Percentiles rank a stretch among this genome's conserved stretches.
Evolutionary conservation across 2,113 vertebrate genomes (phyloP).

Genomic region (Talpa occidentalis): DNA sequence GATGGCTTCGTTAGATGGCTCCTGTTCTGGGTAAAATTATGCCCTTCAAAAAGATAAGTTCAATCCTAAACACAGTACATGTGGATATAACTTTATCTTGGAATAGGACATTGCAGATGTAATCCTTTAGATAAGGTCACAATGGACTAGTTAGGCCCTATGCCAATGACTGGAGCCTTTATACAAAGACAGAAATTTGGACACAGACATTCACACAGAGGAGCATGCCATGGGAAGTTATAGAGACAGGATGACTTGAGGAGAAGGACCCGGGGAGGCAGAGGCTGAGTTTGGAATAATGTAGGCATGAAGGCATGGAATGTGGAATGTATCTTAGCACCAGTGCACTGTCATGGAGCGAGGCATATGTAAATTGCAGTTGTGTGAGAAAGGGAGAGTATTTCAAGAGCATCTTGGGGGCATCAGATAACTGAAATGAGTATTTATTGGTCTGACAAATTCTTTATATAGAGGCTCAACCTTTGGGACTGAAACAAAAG

Average conservation of each 20-base stretch:
- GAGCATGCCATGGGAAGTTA: neutral
- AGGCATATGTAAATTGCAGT: neutral
- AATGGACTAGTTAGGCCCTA: neutral
- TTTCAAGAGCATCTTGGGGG: neutral
- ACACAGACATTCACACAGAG: neutral
- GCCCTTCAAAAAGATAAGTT: neutral
- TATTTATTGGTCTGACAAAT: too few species aligned
- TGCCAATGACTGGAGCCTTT: neutral
- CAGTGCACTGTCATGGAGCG: neutral
- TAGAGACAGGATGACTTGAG: neutral
- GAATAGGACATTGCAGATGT: neutral
- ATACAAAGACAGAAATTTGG: neutral
- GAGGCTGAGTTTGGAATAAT: neutral
- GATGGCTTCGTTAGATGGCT: neutral
- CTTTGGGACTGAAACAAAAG: neutral
- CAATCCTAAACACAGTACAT: neutral
- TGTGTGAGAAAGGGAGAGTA: neutral
- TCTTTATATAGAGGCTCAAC: neutral
- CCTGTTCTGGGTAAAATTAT: neutral
- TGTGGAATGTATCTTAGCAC: neutral
- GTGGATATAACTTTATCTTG: neutral
- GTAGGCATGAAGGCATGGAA: accelerated
- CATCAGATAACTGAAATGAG: neutral
- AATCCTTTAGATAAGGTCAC: neutral
- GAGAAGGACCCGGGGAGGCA: neutral